These are phyloP conservation scores for Balaeniceps rex DNA, from an alignment of 2,113 vertebrate species.

Conservation along the genomic window DNA sequence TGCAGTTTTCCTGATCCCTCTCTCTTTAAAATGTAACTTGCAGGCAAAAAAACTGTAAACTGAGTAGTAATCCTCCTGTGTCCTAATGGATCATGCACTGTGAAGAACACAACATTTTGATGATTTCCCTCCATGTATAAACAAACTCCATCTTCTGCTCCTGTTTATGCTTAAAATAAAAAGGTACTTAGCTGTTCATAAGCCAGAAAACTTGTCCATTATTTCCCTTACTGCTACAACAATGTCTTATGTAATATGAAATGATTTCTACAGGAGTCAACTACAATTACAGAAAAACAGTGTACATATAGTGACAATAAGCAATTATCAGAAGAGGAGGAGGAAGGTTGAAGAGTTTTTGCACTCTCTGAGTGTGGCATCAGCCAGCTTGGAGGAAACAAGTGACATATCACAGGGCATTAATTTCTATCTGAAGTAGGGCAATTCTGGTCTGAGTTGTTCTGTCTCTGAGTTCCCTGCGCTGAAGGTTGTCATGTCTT, in stretches of 20 bases:
- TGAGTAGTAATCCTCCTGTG: neutral
- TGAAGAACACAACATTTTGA: neutral
- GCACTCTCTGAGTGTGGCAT: neutral
- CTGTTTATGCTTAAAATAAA: conserved; percentile 4
- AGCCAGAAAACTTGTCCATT: neutral
- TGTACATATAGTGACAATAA: neutral
- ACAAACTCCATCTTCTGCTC: neutral
- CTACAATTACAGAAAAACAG: neutral
- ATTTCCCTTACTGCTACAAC: neutral
- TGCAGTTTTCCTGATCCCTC: neutral
- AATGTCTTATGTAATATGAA: neutral
- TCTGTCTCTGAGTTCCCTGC: neutral
- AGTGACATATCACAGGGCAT: neutral
- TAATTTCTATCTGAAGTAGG: neutral
- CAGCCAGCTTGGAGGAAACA: neutral
- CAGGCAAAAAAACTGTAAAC: neutral
- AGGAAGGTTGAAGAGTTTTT: neutral
- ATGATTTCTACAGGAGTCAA: neutral
- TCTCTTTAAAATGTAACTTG: neutral
- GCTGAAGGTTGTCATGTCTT: neutral
- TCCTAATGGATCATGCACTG: neutral
- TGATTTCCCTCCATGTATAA: neutral
- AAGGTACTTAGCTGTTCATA: neutral
- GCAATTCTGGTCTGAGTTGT: neutral
- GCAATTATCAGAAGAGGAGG: neutral